Percentiles rank a stretch among this genome's conserved stretches.
phyloP scores from a whole-genome alignment of 2,888 invertebrate species.

The Xestia xanthographa region DNA sequence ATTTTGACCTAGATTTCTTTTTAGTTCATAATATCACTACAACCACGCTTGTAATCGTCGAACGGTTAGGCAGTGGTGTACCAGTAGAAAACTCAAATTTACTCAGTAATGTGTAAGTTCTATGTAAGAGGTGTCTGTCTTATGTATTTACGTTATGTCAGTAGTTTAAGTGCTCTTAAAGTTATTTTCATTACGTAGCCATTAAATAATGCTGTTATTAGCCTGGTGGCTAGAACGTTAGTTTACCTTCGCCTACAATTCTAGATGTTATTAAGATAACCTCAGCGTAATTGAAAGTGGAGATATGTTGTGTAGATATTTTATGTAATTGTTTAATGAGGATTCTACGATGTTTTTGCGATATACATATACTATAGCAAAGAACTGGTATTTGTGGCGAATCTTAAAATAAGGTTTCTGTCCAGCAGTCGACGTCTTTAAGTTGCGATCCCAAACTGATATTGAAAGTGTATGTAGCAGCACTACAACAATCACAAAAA shows the following conservation, averaged over 20 bases:
- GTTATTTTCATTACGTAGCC: slow-evolving; percentile 10
- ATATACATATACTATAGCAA: not conserved
- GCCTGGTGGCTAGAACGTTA: slow-evolving; percentile 13
- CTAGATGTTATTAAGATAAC: slow-evolving; percentile 54
- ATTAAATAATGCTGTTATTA: slow-evolving; percentile 38
- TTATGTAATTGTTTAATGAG: slow-evolving; percentile 37
- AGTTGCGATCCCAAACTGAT: too few relatives aligned
- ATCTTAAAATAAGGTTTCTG: not conserved
- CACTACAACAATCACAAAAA: not conserved
- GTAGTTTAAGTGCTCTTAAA: not conserved
- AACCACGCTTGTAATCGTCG: not conserved
- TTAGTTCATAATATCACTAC: not conserved
- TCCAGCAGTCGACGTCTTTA: not conserved
- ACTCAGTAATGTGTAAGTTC: not conserved
- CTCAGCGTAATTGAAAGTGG: slow-evolving; percentile 47
- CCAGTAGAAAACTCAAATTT: not conserved
- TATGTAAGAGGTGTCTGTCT: not conserved
- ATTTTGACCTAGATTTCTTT: not conserved
- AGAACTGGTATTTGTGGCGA: rapidly evolving
- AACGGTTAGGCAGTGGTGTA: not conserved
- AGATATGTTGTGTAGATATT: slow-evolving; percentile 49
- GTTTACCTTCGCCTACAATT: slow-evolving; percentile 39
- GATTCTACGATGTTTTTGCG: slow-evolving; percentile 11
- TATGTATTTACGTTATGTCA: not conserved
- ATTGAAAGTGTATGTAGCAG: not conserved